Base-by-base conservation (phyloP, 1,140 invertebrate species). In the Heterodera schachtii region DNA sequence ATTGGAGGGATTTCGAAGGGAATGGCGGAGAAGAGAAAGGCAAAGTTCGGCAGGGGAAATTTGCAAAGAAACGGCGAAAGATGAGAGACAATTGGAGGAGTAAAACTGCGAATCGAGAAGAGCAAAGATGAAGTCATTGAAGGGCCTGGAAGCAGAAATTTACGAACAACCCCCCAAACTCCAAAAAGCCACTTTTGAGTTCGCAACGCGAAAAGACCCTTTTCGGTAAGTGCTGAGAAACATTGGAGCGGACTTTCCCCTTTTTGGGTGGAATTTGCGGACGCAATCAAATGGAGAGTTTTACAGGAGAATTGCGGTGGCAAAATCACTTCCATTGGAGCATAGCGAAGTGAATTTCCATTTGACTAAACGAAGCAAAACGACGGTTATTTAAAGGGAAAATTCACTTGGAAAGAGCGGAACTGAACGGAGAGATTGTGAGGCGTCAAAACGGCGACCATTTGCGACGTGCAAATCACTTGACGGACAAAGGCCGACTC, bases 111-210 rank as follows among this genome's bases (percentile, higher is more conserved):
- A n/a, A 3, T 46, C 31, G 16, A 82, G 46, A 60, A 78, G 75
- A 11, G 73, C 46, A 43, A 73, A n/a, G 9, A 82, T 21, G 44
- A 82, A n/a, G 52, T 49, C 73, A 47, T 71, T 43, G 13, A 82
- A 70, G 3, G 67, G 46, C 13, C 81, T 81, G 31, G 31, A 83
- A 52, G 77, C 69, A 84, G 13, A n/a, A 57, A 79, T 60, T n/a
- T 0, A 69, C 1, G 5, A 75, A 43, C 49, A 21, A 31, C 1
- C 31, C 0, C 31, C 31, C 31, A 31, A 9, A 31, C 76, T 19
- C 16, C 5, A 66, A 47, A 83, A 78, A 6, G n/a, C 3, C 19
- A 82, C 83, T 70, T 83, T 82, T 82, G 64, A 16, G 81, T 47
- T 19, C 67, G 43, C 19, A 82, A 21, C 31, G 31, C 16, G 43